Percentiles rank a stretch among this genome's conserved stretches.
Evolutionary conservation across 2,888 invertebrate species (phyloP).

Genomic region (Philonicus albiceps): DNA sequence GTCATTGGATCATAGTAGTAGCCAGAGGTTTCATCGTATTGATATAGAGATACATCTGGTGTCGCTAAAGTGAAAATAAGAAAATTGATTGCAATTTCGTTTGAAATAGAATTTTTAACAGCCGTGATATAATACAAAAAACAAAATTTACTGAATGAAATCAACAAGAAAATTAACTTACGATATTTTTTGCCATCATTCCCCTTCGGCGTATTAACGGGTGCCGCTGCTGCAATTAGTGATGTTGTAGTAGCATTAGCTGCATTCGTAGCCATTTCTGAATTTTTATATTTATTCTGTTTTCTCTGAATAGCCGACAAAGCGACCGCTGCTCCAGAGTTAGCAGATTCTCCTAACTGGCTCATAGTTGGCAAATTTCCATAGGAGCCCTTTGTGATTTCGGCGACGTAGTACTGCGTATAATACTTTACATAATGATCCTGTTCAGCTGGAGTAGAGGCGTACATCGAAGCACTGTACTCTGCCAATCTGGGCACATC

Average conservation of each 20-base stretch:
- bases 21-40: conserved; percentile 93
- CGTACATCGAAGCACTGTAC: conserved; percentile 78
- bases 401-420: conserved; percentile 72
- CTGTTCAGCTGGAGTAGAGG: conserved; percentile 75
- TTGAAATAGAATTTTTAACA: no score
- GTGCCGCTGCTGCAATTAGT: conserved; percentile 59
- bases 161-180: conserved; percentile 58
- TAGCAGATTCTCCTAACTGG: conserved; percentile 66
- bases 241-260: conserved; percentile 57
- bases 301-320: conserved; percentile 78
- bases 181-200: conserved; percentile 74
- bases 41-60: conserved; percentile 91
- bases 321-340: conserved; percentile 88
- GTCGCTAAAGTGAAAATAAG: conserved; percentile 61
- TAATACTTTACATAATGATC: conserved; percentile 76
- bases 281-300: conserved; percentile 53
- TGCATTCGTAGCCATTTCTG: conserved; percentile 57
- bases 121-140: no score
- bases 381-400: conserved; percentile 59
- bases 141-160: not conserved
- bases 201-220: conserved; percentile 67
- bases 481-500: conserved; percentile 79
- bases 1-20: conserved; percentile 95
- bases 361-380: conserved; percentile 55
- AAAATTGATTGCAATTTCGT: not conserved